Conservation (phyloP, 2,113 vertebrate genomes). For the Maccullochella peelii region DNA sequence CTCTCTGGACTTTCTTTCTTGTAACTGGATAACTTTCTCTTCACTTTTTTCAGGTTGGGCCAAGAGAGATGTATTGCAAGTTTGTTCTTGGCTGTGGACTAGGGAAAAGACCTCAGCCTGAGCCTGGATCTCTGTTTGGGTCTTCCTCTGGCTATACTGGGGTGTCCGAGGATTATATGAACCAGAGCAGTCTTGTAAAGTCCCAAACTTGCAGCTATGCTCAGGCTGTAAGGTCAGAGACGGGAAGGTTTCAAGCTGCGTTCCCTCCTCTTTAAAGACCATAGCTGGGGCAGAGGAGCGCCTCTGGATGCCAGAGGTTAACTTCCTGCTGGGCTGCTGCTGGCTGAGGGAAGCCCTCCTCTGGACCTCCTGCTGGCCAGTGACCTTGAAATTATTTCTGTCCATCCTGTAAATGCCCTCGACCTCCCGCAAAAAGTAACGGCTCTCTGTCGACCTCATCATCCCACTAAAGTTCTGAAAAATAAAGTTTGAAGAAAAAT, state of each 20-base stretch:
- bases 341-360: conserved; percentile 7
- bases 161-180: conserved; percentile 7
- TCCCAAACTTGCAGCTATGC: background rate
- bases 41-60: background rate
- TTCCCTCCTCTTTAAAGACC: background rate
- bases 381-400: conserved; percentile 59
- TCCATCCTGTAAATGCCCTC: conserved; percentile 58
- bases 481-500: background rate
- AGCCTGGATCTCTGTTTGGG: background rate
- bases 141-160: background rate
- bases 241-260: conserved; percentile 19
- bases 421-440: conserved; percentile 66
- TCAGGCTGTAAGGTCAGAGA: background rate
- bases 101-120: background rate
- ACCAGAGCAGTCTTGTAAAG: background rate
- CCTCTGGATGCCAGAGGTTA: conserved; percentile 29
- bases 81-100: too few relatives aligned
- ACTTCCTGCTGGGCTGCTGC: conserved; percentile 36
- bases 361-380: conserved; percentile 20
- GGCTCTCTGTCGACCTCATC: background rate
- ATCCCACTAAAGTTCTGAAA: conserved; percentile 33
- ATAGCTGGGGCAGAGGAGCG: conserved; percentile 27
- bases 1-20: background rate
- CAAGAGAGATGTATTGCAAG: too few relatives aligned
- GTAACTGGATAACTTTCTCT: background rate